A percentile compares a stretch with the other conserved stretches of the same genome.
phyloP scores from a whole-genome alignment of 2,888 invertebrate genomes.

The Dryadula phaetusa region DNA sequence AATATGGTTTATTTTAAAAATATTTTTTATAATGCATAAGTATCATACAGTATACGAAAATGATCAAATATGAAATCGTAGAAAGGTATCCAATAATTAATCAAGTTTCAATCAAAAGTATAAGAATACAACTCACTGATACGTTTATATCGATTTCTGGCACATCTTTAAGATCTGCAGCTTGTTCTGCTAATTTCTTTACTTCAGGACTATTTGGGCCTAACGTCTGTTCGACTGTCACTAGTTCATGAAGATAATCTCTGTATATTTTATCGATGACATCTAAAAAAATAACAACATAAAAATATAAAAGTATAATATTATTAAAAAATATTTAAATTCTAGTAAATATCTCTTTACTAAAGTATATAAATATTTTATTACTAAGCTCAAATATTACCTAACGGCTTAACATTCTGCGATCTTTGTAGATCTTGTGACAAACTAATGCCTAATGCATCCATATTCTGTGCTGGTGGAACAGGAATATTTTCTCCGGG shows the following conservation, averaged over 20 bases:
- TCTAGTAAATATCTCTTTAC: neutral
- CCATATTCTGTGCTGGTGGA: conserved; percentile 22
- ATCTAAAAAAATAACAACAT: conserved; percentile 27
- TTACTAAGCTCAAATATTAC: neutral
- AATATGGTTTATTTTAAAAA: too few relatives aligned
- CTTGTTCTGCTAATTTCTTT: conserved; percentile 84
- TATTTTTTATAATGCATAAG: too few relatives aligned
- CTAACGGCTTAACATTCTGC: conserved; percentile 22
- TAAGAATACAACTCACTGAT: conserved; percentile 58
- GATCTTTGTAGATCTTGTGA: conserved; percentile 28
- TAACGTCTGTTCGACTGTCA: conserved; percentile 80
- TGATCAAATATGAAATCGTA: too few relatives aligned
- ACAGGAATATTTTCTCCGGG: neutral
- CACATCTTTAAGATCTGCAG: conserved; percentile 83
- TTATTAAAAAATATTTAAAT: too few relatives aligned
- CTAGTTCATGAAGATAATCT: conserved; percentile 87
- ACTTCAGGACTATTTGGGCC: conserved; percentile 74
- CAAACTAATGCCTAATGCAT: conserved; percentile 33
- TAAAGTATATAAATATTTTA: neutral
- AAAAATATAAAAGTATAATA: neutral
- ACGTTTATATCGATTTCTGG: conserved; percentile 75
- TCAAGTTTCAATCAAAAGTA: too few relatives aligned
- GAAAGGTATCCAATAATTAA: too few relatives aligned
- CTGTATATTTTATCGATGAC: conserved; percentile 61
- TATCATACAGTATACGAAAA: too few relatives aligned